Base-by-base conservation (phyloP, 2,113 vertebrate genomes). In the Pseudorasbora parva region DNA sequence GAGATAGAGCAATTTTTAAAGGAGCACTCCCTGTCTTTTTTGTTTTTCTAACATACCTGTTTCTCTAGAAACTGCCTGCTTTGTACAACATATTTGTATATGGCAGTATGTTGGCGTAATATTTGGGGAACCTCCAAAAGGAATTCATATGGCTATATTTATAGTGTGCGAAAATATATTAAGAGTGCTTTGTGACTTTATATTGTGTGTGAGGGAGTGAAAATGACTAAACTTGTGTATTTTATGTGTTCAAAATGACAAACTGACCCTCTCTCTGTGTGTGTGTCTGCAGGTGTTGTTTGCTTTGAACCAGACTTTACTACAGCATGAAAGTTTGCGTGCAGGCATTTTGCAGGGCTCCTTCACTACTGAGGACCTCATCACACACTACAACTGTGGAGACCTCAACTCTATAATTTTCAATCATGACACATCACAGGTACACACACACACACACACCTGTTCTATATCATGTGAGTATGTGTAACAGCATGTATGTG, bases 311-410 rank as follows among this genome's bases (percentile, higher is more conserved):
- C 96, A 97, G 88, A 97, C 96, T 0, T 90, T 97, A 82, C 91
- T 96, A 82, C 95, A 96, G 68, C 96, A 96, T 0, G 95, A 97
- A 88, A 95, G 95, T 1, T 94, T 96, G 49, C 92, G 96, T 68
- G 96, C 95, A 0, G 96, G 96, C 45, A 96, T 95, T 66, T 85
- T 96, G 87, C 95, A 96, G 89, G 95, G 92, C 0, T 91, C 95
- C 0, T 96, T 96, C 30, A 97, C 95, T 85, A 96, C 95, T 0
- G 95, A 96, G 89, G 96, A 96, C 90, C 96, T 97, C 89, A 96
- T 96, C 93, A 96, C 95, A 66, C 96, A 97, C 89, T 97, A 97
- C 89, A 97, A 96, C 89, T 97, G 96, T 57, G 96, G 96, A 81
- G 95, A 97, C 89, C 95, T 96, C 90, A 94, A 93, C 2, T 91